Evolutionary conservation across 2,113 vertebrate genomes (phyloP).

Genomic region (human (Homo sapiens)): GRCh38 chr11:3905001-3905500

Average conservation of each 20-base stretch:
- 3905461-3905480: not conserved
- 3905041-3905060: not conserved
- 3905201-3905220: constrained; percentile 9
- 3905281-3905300: constrained; percentile 58
- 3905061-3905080: constrained; percentile 13
- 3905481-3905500: not conserved
- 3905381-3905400: not conserved
- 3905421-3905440: not conserved
- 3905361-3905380: constrained; percentile 43
- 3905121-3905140: not conserved
- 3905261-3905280: not conserved
- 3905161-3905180: constrained; percentile 1
- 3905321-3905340: constrained; percentile 10
- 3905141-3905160: constrained; percentile 16
- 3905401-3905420: not conserved
- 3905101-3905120: not conserved
- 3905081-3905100: not conserved
- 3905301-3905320: not conserved
- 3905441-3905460: not conserved
- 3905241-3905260: constrained; percentile 16
- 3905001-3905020: not conserved
- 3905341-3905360: not conserved
- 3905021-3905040: not conserved
- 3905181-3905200: constrained; percentile 18
- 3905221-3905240: constrained; percentile 5